Evolutionary conservation across 1,140 invertebrate species (phyloP).

Genomic region (Diploscapter pachys): DNA sequence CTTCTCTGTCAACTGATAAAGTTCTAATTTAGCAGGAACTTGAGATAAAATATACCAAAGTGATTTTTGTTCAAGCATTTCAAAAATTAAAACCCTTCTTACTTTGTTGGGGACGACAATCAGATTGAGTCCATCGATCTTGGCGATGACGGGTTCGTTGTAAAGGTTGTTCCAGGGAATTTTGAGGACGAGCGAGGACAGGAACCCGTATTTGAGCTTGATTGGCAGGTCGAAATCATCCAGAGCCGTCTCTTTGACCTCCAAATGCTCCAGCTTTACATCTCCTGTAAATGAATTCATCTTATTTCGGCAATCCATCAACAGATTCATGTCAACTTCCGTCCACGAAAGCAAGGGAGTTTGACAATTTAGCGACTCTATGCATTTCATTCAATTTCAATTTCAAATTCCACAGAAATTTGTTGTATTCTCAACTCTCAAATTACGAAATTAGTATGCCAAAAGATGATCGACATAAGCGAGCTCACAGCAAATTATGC

Average conservation of each 20-base stretch:
- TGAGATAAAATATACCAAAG: no score
- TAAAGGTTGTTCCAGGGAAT: slow-evolving; percentile 98
- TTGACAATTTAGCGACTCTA: no score
- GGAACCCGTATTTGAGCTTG: slow-evolving; percentile 57
- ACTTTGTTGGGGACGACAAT: slow-evolving; percentile 80
- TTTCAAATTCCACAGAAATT: slow-evolving; percentile 60
- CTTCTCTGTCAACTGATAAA: slow-evolving; percentile 68
- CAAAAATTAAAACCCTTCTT: not conserved
- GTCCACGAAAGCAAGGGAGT: no score
- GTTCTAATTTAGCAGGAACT: no score
- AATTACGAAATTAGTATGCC: not conserved
- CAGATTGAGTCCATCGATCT: slow-evolving; percentile 81
- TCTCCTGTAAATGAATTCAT: slow-evolving; percentile 71
- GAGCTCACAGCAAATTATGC: no score
- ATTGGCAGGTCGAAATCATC: slow-evolving; percentile 56
- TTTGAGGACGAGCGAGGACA: slow-evolving; percentile 82
- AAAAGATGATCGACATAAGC: no score
- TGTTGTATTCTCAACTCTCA: not conserved
- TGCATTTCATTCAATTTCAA: no score
- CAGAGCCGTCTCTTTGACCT: slow-evolving; percentile 84
- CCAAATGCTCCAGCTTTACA: slow-evolving; percentile 83
- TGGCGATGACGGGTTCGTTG: slow-evolving; percentile 81
- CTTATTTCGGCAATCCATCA: no score
- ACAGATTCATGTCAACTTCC: no score
- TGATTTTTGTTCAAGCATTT: no score